These are phyloP conservation scores for Hapalemur alaotrensis DNA, from an alignment of 2,797 vertebrate genomes.

Conservation along the genomic window DNA sequence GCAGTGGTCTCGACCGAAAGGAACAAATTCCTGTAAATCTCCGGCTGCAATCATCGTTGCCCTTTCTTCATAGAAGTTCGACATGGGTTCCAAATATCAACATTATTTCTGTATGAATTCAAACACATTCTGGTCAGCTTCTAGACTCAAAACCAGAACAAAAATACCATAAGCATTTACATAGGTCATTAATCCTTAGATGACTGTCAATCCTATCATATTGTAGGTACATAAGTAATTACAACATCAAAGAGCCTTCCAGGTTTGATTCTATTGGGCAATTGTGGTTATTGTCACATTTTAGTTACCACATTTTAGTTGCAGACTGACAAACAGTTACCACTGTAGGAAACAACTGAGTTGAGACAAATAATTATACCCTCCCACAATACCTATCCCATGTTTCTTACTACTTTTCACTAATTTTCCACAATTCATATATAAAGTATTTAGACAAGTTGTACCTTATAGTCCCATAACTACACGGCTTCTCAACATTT, in stretches of 20 bases:
- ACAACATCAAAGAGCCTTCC: not conserved
- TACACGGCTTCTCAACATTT: not conserved
- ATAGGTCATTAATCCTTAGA: not conserved
- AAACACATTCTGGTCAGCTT: slow-evolving; percentile 60
- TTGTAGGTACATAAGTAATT: not conserved
- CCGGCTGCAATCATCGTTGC: slow-evolving; percentile 99
- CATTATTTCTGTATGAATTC: slow-evolving; percentile 93
- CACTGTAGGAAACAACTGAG: not conserved
- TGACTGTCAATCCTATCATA: not conserved
- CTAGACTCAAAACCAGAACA: not conserved
- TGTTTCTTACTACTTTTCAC: not conserved
- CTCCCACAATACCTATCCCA: not conserved
- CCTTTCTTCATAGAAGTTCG: slow-evolving; percentile 99
- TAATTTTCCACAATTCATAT: not conserved
- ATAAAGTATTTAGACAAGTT: not conserved
- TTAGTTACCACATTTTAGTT: not conserved
- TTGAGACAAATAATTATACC: not conserved
- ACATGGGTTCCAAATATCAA: slow-evolving; percentile 99
- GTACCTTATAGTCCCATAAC: not conserved
- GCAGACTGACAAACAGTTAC: not conserved
- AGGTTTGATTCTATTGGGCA: not conserved
- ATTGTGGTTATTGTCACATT: not conserved
- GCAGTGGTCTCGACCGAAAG: slow-evolving; percentile 97
- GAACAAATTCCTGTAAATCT: slow-evolving; percentile 99
- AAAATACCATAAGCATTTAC: not conserved